Percentiles rank a stretch among this genome's conserved stretches.
These are phyloP conservation scores for Icerya purchasi DNA, from an alignment of 2,888 invertebrate species.

Conservation along the genomic window DNA sequence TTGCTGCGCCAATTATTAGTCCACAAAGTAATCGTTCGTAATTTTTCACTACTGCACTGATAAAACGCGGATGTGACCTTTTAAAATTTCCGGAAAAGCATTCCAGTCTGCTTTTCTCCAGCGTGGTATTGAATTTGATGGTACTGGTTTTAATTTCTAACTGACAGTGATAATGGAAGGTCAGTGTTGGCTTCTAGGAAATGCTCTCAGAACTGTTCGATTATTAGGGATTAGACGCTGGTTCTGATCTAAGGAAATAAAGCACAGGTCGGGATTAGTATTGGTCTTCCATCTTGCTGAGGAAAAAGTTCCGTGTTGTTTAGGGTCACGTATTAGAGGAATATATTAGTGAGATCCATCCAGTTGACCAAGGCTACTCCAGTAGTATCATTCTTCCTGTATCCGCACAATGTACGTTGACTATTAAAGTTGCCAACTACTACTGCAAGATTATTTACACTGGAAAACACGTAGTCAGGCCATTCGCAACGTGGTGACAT, in stretches of 20 bases:
- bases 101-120: too few relatives aligned
- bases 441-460: neutral
- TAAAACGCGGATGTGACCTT: too few relatives aligned
- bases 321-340: neutral
- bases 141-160: neutral
- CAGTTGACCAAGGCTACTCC: neutral
- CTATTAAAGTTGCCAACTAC: neutral
- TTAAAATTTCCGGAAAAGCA: too few relatives aligned
- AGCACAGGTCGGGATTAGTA: neutral
- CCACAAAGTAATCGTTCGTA: neutral
- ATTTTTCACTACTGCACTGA: neutral
- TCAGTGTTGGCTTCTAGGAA: neutral
- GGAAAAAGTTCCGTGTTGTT: neutral
- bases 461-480: neutral
- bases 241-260: too few relatives aligned
- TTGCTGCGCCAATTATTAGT: neutral
- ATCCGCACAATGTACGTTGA: neutral
- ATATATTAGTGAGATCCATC: neutral
- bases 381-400: neutral
- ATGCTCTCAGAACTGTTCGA: neutral
- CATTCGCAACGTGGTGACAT: neutral
- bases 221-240: neutral
- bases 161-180: neutral
- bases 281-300: neutral
- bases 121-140: too few relatives aligned